Conservation (phyloP, 2,797 vertebrate genomes). For the Cyprinodon diabolis region DNA sequence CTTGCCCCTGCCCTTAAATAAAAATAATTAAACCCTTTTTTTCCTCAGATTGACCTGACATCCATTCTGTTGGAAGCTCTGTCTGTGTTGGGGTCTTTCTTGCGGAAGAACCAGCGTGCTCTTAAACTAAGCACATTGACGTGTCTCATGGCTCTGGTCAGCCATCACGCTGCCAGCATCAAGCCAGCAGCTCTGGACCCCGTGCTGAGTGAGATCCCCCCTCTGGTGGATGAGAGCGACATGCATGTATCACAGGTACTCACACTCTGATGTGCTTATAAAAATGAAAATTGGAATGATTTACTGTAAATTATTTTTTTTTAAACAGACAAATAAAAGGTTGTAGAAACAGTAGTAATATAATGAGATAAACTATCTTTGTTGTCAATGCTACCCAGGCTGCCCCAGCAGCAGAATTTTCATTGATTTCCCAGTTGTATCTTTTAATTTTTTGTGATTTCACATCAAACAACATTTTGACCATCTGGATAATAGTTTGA, state of each 20-base stretch:
- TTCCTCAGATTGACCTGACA: conserved; percentile 81
- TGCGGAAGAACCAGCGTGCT: conserved; percentile 92
- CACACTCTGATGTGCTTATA: neutral
- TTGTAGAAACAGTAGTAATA: no score
- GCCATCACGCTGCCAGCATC: conserved; percentile 85
- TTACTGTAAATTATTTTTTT: no score
- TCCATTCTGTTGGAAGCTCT: conserved; percentile 86
- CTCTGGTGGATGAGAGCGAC: conserved; percentile 89
- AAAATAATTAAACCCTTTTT: neutral
- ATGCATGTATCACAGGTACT: conserved; percentile 88
- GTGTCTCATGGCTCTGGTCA: conserved; percentile 85
- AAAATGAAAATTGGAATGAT: no score
- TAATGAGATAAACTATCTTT: no score
- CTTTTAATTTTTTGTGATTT: no score
- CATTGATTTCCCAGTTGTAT: no score
- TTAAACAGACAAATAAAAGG: no score
- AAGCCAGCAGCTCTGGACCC: conserved; percentile 83
- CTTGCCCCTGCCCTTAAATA: neutral
- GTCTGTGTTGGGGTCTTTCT: conserved; percentile 88
- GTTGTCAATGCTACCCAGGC: no score
- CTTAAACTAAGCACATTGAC: conserved; percentile 87
- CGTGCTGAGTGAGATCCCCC: conserved; percentile 85
- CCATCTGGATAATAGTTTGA: no score
- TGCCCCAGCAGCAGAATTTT: no score
- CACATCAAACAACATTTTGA: no score